Percentiles rank a stretch among this genome's conserved stretches.
These are phyloP conservation scores for Neodontobutis hainanensis DNA, from an alignment of 2,113 vertebrate species.

Conservation along the genomic window DNA sequence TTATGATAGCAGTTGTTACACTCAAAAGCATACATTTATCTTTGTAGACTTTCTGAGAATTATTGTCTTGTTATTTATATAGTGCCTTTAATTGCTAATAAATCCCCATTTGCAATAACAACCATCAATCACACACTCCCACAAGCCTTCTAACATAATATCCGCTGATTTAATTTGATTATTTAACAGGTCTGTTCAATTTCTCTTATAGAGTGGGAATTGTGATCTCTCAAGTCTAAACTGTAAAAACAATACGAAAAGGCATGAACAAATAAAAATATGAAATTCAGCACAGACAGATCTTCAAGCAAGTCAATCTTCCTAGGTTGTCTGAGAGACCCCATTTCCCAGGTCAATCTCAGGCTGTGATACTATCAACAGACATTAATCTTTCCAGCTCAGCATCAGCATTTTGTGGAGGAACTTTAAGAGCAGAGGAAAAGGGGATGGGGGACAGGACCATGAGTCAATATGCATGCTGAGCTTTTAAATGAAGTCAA, in stretches of 20 bases:
- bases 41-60: neutral
- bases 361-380: conserved; percentile 55
- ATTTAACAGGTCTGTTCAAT: neutral
- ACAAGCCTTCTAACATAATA: neutral
- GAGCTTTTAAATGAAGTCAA: conserved; percentile 63
- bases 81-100: neutral
- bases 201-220: no score
- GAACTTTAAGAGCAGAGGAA: conserved; percentile 54
- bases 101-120: neutral
- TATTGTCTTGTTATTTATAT: neutral
- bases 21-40: no score
- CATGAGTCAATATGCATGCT: conserved; percentile 42
- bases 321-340: conserved; percentile 30
- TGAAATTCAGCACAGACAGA: neutral
- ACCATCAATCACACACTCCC: neutral
- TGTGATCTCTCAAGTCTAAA: neutral
- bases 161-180: neutral
- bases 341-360: conserved; percentile 49
- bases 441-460: conserved; percentile 28
- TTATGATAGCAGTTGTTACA: no score
- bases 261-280: neutral
- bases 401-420: conserved; percentile 53
- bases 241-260: neutral
- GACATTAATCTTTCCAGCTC: conserved; percentile 57
- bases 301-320: neutral